Evolutionary conservation across 2,888 invertebrate genomes (phyloP), one percentile per base, ranked within the genome.

Genomic region (Watsonalla binaria): DNA sequence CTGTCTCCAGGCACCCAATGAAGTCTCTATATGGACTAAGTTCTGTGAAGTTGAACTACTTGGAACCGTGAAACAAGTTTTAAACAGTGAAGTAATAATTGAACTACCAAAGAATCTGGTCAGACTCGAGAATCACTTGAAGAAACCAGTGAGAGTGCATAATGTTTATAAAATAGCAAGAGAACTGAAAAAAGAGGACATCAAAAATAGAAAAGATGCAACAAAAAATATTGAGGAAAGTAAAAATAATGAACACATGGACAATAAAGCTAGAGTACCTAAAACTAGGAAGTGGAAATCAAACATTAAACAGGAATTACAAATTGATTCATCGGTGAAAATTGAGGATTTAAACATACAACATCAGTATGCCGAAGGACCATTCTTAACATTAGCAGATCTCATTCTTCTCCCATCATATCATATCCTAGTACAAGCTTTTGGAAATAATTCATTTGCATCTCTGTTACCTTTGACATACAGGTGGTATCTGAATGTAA

Each of bases 21-120:
- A 97, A 84, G 92, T 93, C 7, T 97, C 97, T 7, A 91, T 96
- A 45, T 98, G 97, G 98, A 98, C 98, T 0, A 95, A 95, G 71
- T 97, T 97, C 78, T 98, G 98, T 90, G 98, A 98, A 90, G 92
- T 96, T 5, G 96, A 97, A 74, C 86, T 97, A 47, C 92, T 95
- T 9, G 78, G 86, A 52, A 92, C 94, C 0, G 83, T 94, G 0
- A 92, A 92, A 58, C 70, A 83, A n/a, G 63, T 92, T 51, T 63
- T 90, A 15, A 63, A 45, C 24, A 50, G 39, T 14, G 62, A 66
- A 14, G 65, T 62, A 42, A 54, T 79, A 33, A 55, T 69, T 46
- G 72, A 80, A 59, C 60, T 97, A 53, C 96, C 97, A 0, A 78
- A 84, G n/a, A 93, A 94, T 70, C 78, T 98, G 51, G 90, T 94